These are phyloP conservation scores for Spilosoma lubricipeda DNA, from an alignment of 2,888 invertebrate species.

Conservation along the genomic window DNA sequence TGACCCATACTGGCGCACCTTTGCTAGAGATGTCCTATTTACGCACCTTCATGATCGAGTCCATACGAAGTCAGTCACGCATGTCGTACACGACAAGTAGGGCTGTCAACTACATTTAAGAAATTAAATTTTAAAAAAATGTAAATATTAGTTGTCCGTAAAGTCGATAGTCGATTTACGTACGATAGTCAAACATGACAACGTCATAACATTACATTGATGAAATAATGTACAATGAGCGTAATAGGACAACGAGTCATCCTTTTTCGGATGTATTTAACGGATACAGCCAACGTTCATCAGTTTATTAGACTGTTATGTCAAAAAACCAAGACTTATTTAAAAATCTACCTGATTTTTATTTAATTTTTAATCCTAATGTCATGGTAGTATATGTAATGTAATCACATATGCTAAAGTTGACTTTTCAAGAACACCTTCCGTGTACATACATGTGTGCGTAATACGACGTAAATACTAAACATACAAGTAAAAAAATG, in stretches of 20 bases:
- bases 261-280: too few species aligned
- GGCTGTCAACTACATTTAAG: background rate
- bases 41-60: conserved; percentile 56
- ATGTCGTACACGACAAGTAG: conserved; percentile 38
- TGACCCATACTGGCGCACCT: conserved; percentile 76
- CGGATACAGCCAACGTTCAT: too few species aligned
- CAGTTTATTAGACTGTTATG: too few species aligned
- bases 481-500: too few species aligned
- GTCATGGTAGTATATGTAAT: background rate
- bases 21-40: conserved; percentile 71
- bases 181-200: too few species aligned
- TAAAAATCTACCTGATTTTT: background rate
- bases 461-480: too few species aligned
- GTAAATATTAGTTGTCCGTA: too few species aligned
- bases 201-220: too few species aligned
- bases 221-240: too few species aligned
- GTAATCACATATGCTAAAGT: background rate
- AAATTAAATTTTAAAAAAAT: background rate
- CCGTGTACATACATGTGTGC: background rate
- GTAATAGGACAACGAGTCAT: too few species aligned
- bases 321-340: too few species aligned
- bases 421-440: background rate
- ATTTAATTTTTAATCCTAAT: background rate
- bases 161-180: too few species aligned
- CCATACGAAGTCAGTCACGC: conserved; percentile 63